Conservation (phyloP, 2,888 invertebrate genomes). For the Octonoba sinensis region DNA sequence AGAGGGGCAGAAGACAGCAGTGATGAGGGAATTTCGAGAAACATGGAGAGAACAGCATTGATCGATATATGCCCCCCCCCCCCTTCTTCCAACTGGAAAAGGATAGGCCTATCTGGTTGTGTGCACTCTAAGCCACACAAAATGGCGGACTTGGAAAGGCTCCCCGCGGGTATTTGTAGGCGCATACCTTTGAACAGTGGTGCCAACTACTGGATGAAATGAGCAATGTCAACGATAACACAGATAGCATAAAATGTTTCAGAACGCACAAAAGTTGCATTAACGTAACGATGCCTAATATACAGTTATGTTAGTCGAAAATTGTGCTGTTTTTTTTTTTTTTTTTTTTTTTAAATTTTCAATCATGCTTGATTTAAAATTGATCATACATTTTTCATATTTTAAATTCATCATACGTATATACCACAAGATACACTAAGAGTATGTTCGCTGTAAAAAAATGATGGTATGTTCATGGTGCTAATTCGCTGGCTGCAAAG, state of each 20-base stretch:
- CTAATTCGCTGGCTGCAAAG: no score
- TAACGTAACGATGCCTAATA: no score
- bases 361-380: no score
- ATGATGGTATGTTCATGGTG: no score
- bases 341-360: neutral
- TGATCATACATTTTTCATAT: no score
- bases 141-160: constrained; percentile 43
- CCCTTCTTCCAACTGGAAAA: neutral
- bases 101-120: constrained; percentile 10
- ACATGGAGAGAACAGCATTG: constrained; percentile 23
- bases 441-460: no score
- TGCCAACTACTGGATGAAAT: constrained; percentile 42
- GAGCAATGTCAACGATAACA: neutral
- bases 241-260: no score
- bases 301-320: neutral
- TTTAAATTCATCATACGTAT: no score
- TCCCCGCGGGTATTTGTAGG: no score
- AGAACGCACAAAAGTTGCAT: no score
- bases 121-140: constrained; percentile 24
- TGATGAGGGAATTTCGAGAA: constrained; percentile 44
- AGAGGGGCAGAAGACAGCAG: neutral
- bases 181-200: constrained; percentile 32
- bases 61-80: constrained; percentile 35
- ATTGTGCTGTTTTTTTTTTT: neutral
- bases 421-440: no score